Percentiles rank a stretch among this genome's conserved stretches.
phyloP scores from a whole-genome alignment of 2,888 invertebrate genomes.

The Balanococcus diminutus region DNA sequence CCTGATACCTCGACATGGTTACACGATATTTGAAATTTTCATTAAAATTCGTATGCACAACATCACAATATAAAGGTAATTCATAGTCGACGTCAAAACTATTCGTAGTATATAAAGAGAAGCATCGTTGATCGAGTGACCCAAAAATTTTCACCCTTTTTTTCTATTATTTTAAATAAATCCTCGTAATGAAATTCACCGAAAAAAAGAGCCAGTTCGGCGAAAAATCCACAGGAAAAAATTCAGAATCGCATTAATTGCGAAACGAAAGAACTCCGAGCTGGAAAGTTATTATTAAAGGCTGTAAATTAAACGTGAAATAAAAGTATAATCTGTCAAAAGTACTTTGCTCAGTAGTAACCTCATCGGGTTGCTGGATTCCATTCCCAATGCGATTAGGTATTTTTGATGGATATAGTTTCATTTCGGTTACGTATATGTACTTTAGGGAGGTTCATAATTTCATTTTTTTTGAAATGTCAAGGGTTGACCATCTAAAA shows the following conservation, averaged over 20 bases:
- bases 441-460: too few species aligned
- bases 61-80: neutral
- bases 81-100: neutral
- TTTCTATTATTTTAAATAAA: neutral
- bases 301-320: conserved; percentile 5
- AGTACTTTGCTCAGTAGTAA: neutral
- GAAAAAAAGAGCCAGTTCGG: neutral
- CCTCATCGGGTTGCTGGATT: neutral
- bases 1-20: too few species aligned
- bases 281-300: neutral
- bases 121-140: neutral
- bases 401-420: conserved; percentile 4
- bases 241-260: neutral
- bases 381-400: neutral
- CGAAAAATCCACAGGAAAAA: neutral
- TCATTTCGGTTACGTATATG: conserved; percentile 4
- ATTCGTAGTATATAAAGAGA: too few species aligned
- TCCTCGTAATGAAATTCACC: neutral
- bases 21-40: neutral
- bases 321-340: conserved; percentile 5
- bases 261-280: neutral
- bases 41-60: neutral
- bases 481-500: too few species aligned
- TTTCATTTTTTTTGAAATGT: too few species aligned
- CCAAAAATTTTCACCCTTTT: neutral